Evolutionary conservation across 2,888 invertebrate species (phyloP).

Genomic region (Pandemis corylana): DNA sequence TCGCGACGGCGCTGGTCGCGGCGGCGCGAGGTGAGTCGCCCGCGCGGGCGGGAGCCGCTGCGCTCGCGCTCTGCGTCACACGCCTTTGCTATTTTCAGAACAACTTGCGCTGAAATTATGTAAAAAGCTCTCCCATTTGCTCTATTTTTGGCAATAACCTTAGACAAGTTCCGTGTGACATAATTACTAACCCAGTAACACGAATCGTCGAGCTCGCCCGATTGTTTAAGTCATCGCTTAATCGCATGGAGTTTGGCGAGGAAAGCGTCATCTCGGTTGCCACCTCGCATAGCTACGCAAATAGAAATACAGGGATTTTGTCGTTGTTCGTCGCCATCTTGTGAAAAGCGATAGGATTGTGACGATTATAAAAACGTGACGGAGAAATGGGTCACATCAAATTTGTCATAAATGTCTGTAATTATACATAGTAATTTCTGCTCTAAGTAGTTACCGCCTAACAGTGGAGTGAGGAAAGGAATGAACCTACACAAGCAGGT

Average conservation of each 20-base stretch:
- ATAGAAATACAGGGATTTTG: constrained; percentile 84
- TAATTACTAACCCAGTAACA: constrained; percentile 69
- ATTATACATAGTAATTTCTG: background rate
- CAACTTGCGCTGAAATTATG: constrained; percentile 85
- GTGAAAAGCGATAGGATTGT: constrained; percentile 84
- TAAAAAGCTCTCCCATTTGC: constrained; percentile 83
- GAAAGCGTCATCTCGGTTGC: constrained; percentile 52
- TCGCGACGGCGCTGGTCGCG: constrained; percentile 74
- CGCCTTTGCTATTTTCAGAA: constrained; percentile 80
- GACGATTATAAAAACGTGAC: constrained; percentile 77
- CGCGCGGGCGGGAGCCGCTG: constrained; percentile 55
- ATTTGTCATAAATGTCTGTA: constrained; percentile 49
- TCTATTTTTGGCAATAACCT: constrained; percentile 83
- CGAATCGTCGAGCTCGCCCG: constrained; percentile 54
- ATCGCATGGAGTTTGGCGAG: constrained; percentile 48
- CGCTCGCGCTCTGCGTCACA: constrained; percentile 75
- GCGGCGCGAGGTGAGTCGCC: constrained; percentile 77
- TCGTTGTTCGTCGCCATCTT: constrained; percentile 83
- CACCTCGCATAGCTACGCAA: constrained; percentile 78
- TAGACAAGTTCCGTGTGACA: constrained; percentile 73
- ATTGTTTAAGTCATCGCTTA: constrained; percentile 48
- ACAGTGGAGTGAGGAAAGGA: background rate
- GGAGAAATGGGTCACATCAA: constrained; percentile 67
- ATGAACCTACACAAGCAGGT: background rate
- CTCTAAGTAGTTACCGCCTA: background rate